Conservation (phyloP, 1,140 invertebrate genomes). For the Sminthurides bifidus region DNA sequence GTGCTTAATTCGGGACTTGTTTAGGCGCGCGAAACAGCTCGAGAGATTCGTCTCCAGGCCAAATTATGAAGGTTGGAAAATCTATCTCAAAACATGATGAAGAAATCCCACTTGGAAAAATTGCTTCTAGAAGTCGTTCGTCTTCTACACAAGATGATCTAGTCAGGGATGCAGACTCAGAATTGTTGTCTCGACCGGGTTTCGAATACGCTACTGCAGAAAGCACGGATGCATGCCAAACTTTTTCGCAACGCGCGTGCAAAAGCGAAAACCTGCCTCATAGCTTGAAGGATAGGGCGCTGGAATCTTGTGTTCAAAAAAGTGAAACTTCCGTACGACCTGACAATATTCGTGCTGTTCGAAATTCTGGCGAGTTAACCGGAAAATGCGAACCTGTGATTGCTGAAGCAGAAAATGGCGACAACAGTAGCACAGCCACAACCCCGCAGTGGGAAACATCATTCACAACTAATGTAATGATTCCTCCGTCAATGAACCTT, state of each 20-base stretch:
- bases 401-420: neutral
- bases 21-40: slow-evolving; percentile 13
- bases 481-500: neutral
- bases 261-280: neutral
- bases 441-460: slow-evolving; percentile 25
- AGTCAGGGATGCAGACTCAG: no score
- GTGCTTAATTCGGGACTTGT: neutral
- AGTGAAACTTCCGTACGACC: no score
- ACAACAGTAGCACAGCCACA: slow-evolving; percentile 1
- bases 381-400: no score
- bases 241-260: neutral
- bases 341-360: no score
- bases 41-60: slow-evolving; percentile 14
- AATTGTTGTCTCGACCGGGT: neutral
- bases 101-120: slow-evolving; percentile 25
- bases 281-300: neutral
- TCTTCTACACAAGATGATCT: no score
- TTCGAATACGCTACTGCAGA: neutral
- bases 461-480: slow-evolving; percentile 3
- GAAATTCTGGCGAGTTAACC: no score
- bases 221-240: neutral
- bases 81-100: slow-evolving; percentile 14
- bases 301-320: no score
- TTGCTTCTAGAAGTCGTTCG: no score
- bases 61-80: neutral